Percentiles rank a stretch among this genome's conserved stretches.
Evolutionary conservation across 2,888 invertebrate species (phyloP).

Genomic region (Athalia cordata): DNA sequence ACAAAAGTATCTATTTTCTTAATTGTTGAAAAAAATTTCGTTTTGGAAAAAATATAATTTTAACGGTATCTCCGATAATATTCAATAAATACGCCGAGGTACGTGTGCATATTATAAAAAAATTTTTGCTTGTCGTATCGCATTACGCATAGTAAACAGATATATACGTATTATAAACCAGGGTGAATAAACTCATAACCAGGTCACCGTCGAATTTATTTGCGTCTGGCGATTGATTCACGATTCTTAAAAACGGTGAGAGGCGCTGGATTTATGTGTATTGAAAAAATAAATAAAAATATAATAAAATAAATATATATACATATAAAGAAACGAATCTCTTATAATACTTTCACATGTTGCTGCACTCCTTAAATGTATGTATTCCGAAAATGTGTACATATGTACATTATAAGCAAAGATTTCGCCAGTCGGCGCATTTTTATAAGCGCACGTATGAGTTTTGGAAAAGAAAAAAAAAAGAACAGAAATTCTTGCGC

Average conservation of each 20-base stretch:
- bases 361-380: not conserved
- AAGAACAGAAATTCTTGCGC: not conserved
- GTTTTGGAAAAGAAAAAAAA: not conserved
- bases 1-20: too few species aligned
- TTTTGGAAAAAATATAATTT: too few species aligned
- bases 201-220: conserved; percentile 37
- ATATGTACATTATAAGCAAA: not conserved
- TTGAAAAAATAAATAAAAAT: too few species aligned
- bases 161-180: not conserved
- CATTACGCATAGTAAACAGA: not conserved
- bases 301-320: not conserved
- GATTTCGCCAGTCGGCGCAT: conserved; percentile 4
- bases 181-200: conserved; percentile 31
- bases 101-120: not conserved
- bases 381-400: not conserved
- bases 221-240: not conserved
- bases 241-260: not conserved
- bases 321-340: not conserved
- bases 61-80: too few species aligned
- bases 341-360: not conserved
- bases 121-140: too few species aligned
- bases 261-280: too few species aligned
- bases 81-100: not conserved
- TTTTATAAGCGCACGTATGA: not conserved
- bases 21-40: too few species aligned